A percentile compares a stretch with the other conserved stretches of the same genome.
Evolutionary conservation across 53 echinoderm and acorn worm species (phyloP).

Genomic region (Apostichopus leukothele): DNA sequence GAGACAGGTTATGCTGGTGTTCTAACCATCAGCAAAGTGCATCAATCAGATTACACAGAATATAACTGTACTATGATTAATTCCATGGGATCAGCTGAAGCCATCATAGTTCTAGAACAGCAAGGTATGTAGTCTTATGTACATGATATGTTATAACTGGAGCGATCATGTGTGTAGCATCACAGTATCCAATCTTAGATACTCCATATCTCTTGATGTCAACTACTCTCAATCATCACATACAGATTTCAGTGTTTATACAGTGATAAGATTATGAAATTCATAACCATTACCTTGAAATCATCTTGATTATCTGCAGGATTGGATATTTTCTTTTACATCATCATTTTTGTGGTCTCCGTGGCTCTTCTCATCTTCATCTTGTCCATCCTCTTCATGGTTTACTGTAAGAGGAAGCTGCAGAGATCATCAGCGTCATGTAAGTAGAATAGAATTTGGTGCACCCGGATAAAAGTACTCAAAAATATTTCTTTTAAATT

Average conservation of each 20-base stretch:
- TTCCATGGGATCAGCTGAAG: conserved; percentile 54
- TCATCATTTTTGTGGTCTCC: conserved; percentile 79
- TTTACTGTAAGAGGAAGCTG: conserved; percentile 67
- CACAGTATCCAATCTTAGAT: no score
- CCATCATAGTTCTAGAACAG: conserved; percentile 63
- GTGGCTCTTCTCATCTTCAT: conserved; percentile 68
- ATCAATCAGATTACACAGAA: conserved; percentile 57
- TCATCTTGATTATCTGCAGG: conserved; percentile 39
- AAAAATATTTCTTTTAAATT: no score
- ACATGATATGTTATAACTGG: no score
- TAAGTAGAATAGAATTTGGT: background rate
- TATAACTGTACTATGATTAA: conserved; percentile 91
- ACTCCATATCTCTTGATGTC: no score
- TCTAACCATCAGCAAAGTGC: conserved; percentile 63
- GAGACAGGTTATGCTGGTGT: conserved; percentile 65
- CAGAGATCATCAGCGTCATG: background rate
- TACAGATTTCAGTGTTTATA: no score
- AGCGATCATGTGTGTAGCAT: no score
- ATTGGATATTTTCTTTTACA: conserved; percentile 83
- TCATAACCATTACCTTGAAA: background rate
- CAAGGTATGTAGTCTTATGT: conserved; percentile 61
- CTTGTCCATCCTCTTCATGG: conserved; percentile 69
- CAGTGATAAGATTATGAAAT: no score
- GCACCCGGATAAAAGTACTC: no score
- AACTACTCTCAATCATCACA: no score